phyloP scores from a whole-genome alignment of 2,113 vertebrate genomes.

The Willisornis vidua region DNA sequence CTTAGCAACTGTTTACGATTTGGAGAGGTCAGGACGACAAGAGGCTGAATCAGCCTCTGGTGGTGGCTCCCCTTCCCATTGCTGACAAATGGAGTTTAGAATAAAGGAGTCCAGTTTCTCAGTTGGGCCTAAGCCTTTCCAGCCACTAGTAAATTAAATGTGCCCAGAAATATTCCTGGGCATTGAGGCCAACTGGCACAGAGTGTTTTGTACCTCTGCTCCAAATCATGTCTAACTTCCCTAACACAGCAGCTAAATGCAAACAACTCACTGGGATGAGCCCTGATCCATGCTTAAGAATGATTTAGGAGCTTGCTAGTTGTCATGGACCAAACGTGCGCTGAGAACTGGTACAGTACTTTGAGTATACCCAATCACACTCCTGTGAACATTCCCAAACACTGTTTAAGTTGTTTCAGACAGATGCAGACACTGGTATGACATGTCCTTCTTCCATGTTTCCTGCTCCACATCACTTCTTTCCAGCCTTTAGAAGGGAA shows the following conservation, averaged over 20 bases:
- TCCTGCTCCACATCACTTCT: neutral
- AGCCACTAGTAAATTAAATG: neutral
- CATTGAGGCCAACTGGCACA: neutral
- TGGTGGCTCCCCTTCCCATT: neutral
- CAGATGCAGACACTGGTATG: neutral
- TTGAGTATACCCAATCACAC: neutral
- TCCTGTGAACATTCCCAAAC: neutral
- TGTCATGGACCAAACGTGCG: neutral
- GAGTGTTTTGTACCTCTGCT: neutral
- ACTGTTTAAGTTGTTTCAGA: neutral
- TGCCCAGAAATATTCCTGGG: neutral
- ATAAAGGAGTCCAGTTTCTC: neutral
- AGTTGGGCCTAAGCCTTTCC: neutral
- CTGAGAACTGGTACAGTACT: neutral
- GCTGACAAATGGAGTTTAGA: neutral
- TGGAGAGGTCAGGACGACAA: neutral
- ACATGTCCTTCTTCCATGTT: neutral
- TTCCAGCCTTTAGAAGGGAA: neutral
- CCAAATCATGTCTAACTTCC: neutral
- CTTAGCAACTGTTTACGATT: neutral
- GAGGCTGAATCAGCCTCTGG: neutral
- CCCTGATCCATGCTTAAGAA: neutral
- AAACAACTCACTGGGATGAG: neutral
- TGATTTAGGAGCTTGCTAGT: constrained; percentile 33
- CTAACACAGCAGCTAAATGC: neutral